Evolutionary conservation across 2,113 vertebrate species (phyloP).

Genomic region (Engraulis encrasicolus): DNA sequence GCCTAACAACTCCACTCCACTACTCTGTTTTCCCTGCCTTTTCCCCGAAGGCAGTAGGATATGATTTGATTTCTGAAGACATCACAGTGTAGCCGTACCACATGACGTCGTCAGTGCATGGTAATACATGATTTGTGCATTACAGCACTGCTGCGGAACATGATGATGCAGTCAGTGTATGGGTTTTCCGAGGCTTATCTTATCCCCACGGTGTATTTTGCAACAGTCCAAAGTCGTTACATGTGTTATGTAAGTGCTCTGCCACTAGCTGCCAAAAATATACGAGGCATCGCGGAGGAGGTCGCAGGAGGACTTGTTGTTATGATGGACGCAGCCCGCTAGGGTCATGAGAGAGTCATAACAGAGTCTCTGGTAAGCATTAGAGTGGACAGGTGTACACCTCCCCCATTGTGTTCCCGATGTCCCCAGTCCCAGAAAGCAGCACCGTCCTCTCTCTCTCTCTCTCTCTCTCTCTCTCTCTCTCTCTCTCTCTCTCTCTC

Average conservation of each 20-base stretch:
- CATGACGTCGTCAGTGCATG: too few relatives aligned
- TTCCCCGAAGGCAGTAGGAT: too few relatives aligned
- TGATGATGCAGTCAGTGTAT: neutral
- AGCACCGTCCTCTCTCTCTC: neutral
- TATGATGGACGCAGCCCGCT: neutral
- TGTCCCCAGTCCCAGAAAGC: neutral
- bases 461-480: too few relatives aligned
- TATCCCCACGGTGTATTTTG: conserved; percentile 55
- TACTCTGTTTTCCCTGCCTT: too few relatives aligned
- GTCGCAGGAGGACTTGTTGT: neutral
- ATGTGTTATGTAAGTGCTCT: conserved; percentile 57
- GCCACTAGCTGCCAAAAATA: too few relatives aligned
- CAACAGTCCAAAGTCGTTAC: conserved; percentile 59
- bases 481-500: too few relatives aligned
- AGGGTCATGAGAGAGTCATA: neutral
- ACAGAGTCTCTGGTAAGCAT: neutral
- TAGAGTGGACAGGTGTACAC: neutral
- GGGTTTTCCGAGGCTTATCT: conserved; percentile 35
- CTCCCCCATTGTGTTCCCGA: neutral
- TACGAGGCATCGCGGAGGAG: too few relatives aligned
- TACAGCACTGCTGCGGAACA: neutral
- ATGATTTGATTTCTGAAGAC: too few relatives aligned
- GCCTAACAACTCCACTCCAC: neutral
- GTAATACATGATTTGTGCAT: neutral
- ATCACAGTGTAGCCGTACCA: too few relatives aligned